Conservation (phyloP, 2,888 invertebrate species). For the Heliconius ismenius region DNA sequence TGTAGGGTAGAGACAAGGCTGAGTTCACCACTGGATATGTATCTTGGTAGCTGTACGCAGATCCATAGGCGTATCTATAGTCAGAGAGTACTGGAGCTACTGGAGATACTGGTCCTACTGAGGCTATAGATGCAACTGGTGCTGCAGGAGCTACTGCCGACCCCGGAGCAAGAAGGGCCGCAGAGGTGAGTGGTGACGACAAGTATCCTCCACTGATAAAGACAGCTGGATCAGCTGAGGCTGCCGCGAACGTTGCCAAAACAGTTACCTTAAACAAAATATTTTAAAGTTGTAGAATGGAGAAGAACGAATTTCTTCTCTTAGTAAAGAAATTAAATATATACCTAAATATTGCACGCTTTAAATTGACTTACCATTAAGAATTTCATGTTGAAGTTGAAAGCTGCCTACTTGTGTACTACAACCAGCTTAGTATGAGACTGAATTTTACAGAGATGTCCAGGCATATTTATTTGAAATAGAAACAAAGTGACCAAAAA, state of each 20-base stretch:
- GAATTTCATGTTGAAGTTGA: conserved; percentile 35
- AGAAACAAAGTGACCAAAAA: conserved; percentile 56
- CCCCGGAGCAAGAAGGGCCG: conserved; percentile 47
- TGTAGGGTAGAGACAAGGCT: conserved; percentile 50
- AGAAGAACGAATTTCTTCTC: too few species aligned
- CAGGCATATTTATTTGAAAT: conserved; percentile 67
- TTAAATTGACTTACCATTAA: conserved; percentile 41
- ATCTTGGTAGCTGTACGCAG: conserved; percentile 55
- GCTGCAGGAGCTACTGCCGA: conserved; percentile 44
- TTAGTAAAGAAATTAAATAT: neutral
- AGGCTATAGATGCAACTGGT: conserved; percentile 38
- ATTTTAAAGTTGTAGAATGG: conserved; percentile 4
- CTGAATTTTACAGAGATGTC: conserved; percentile 37
- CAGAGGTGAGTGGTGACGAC: conserved; percentile 46
- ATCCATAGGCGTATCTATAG: conserved; percentile 56
- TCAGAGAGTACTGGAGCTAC: conserved; percentile 50
- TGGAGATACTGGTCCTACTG: conserved; percentile 45
- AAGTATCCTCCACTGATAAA: conserved; percentile 49
- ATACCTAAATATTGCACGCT: neutral
- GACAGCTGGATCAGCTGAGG: conserved; percentile 55
- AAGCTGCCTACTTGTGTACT: conserved; percentile 34
- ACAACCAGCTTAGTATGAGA: conserved; percentile 26
- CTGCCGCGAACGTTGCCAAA: conserved; percentile 52
- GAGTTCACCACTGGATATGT: conserved; percentile 49
- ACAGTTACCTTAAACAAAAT: conserved; percentile 50